phyloP scores from a whole-genome alignment of 2,113 vertebrate species.

The Cyprinodon tularosa region DNA sequence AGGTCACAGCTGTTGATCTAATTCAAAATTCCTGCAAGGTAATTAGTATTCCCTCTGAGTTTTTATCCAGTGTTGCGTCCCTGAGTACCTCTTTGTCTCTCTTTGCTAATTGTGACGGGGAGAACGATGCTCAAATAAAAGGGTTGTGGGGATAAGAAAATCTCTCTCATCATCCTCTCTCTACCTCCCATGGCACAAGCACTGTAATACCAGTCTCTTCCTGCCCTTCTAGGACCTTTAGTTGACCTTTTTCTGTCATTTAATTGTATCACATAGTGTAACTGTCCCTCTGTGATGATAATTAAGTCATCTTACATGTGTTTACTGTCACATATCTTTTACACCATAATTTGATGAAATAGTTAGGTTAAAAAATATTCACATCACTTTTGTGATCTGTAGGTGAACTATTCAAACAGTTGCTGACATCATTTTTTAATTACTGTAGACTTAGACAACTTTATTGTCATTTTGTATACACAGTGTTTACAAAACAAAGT shows the following conservation, averaged over 20 bases:
- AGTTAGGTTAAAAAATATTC: background rate
- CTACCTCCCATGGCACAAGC: constrained; percentile 35
- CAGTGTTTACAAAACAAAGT: too few species aligned
- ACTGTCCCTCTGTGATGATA: constrained; percentile 42
- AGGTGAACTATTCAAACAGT: too few species aligned
- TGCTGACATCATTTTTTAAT: too few species aligned
- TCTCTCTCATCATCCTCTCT: constrained; percentile 26
- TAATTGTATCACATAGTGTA: constrained; percentile 52
- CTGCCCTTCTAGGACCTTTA: constrained; percentile 74
- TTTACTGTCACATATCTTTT: background rate
- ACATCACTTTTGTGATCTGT: too few species aligned
- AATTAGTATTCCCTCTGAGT: constrained; percentile 43
- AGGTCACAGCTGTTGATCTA: constrained; percentile 5
- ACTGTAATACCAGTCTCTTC: constrained; percentile 41
- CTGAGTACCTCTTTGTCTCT: constrained; percentile 33
- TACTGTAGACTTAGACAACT: too few species aligned
- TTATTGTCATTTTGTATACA: too few species aligned
- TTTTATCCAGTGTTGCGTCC: constrained; percentile 23
- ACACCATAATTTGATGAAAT: background rate
- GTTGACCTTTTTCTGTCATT: constrained; percentile 74
- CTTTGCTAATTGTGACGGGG: constrained; percentile 36
- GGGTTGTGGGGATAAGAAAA: constrained; percentile 4
- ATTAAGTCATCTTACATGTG: constrained; percentile 34
- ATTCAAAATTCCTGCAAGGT: constrained; percentile 26
- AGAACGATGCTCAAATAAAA: constrained; percentile 20